Conservation (phyloP, 2,888 invertebrate species). For the Exephanes ischioxanthus region DNA sequence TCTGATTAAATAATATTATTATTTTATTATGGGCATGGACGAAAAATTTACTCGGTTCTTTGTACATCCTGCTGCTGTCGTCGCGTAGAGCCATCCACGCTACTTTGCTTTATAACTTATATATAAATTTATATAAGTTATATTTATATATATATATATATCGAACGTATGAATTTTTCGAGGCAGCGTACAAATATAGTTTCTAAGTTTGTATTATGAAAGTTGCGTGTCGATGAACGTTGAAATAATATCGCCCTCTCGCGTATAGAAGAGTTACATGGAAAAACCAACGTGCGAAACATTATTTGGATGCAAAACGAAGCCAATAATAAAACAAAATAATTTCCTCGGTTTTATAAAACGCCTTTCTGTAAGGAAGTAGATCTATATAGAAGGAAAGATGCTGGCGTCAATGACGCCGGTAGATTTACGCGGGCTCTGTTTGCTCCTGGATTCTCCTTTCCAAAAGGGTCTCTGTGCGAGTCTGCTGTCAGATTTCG, state of each 20-base stretch:
- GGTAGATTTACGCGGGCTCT: constrained; percentile 41
- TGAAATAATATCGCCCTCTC: constrained; percentile 52
- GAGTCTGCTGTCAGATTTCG: constrained; percentile 72
- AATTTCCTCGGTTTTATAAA: constrained; percentile 64
- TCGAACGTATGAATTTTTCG: constrained; percentile 54
- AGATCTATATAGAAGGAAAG: constrained; percentile 69
- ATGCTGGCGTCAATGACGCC: constrained; percentile 56
- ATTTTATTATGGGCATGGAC: constrained; percentile 58
- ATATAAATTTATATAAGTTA: neutral
- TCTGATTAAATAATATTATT: constrained; percentile 52
- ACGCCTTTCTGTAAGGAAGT: constrained; percentile 59
- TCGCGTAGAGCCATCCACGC: constrained; percentile 26
- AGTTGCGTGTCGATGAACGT: constrained; percentile 57
- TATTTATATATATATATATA: constrained; percentile 8
- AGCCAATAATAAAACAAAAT: constrained; percentile 63
- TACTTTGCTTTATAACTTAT: constrained; percentile 44
- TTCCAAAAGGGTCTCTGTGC: constrained; percentile 79
- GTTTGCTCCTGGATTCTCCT: constrained; percentile 62
- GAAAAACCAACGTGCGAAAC: constrained; percentile 58
- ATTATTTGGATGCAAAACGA: constrained; percentile 69
- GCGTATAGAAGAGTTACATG: constrained; percentile 31
- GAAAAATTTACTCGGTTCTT: constrained; percentile 46
- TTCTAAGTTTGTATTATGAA: constrained; percentile 79
- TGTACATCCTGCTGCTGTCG: constrained; percentile 48
- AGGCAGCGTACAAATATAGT: constrained; percentile 79